phyloP scores from a whole-genome alignment of 2,888 invertebrate species.

The Drosophila meridiana region DNA sequence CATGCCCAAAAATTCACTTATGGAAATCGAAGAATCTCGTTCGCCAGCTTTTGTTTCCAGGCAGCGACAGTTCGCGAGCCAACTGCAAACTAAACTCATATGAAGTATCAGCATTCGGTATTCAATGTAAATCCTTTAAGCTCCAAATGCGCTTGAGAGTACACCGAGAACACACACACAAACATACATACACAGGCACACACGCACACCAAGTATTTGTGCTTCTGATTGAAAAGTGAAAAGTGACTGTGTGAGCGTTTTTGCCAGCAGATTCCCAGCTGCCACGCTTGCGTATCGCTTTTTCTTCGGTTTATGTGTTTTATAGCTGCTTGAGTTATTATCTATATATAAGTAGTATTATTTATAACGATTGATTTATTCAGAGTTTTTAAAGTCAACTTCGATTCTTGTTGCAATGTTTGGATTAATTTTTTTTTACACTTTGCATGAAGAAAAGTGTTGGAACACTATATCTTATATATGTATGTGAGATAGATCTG shows the following conservation, averaged over 20 bases:
- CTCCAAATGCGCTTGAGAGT: slow-evolving; percentile 72
- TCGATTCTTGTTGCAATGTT: not conserved
- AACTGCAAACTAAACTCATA: slow-evolving; percentile 75
- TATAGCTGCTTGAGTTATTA: slow-evolving; percentile 47
- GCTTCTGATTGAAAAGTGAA: slow-evolving; percentile 64
- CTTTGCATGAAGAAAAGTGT: no score
- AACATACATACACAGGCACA: slow-evolving; percentile 15
- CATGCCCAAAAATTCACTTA: slow-evolving; percentile 70
- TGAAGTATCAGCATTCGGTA: slow-evolving; percentile 80
- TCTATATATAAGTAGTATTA: slow-evolving; percentile 26
- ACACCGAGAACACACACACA: slow-evolving; percentile 26
- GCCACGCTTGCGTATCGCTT: slow-evolving; percentile 19
- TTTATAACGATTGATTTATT: slow-evolving; percentile 17
- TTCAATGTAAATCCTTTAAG: slow-evolving; percentile 82
- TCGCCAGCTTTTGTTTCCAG: slow-evolving; percentile 35
- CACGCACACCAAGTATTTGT: slow-evolving; percentile 39
- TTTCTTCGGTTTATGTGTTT: slow-evolving; percentile 35
- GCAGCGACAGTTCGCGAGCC: slow-evolving; percentile 53
- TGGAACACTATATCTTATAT: no score
- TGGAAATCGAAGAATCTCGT: slow-evolving; percentile 74
- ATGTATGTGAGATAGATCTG: no score
- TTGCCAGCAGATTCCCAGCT: slow-evolving; percentile 13
- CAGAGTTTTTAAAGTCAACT: not conserved
- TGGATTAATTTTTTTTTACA: no score
- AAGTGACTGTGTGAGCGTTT: slow-evolving; percentile 40